phyloP scores from a whole-genome alignment of 2,888 invertebrate genomes.

The Lasius platythorax region DNA sequence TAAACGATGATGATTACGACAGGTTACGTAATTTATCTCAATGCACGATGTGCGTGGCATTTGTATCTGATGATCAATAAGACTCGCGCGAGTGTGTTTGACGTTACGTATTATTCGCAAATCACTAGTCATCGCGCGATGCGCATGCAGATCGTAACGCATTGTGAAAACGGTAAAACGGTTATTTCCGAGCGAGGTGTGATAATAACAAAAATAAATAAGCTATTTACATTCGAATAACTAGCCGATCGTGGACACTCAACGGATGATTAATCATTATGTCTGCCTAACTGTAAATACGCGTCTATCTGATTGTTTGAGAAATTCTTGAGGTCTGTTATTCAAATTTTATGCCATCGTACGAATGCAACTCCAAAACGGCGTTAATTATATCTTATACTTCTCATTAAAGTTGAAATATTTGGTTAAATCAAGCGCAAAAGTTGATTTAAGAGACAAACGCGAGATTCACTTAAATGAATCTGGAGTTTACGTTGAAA shows the following conservation, averaged over 20 bases:
- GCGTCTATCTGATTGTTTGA: constrained; percentile 46
- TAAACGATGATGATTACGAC: constrained; percentile 36
- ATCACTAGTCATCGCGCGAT: constrained; percentile 47
- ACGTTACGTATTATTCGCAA: constrained; percentile 34
- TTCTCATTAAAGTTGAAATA: background rate
- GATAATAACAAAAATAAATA: constrained; percentile 48
- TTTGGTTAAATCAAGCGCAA: constrained; percentile 5
- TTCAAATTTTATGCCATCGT: constrained; percentile 51
- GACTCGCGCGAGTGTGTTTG: constrained; percentile 1
- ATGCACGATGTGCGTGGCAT: constrained; percentile 22
- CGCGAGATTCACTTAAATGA: background rate
- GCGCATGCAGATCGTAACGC: background rate
- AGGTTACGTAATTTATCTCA: constrained; percentile 42
- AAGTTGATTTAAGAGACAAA: background rate
- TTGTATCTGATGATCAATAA: constrained; percentile 32
- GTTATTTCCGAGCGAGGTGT: constrained; percentile 21
- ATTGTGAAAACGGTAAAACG: constrained; percentile 27
- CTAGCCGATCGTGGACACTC: constrained; percentile 18
- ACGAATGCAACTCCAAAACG: constrained; percentile 24
- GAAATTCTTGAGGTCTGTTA: constrained; percentile 59
- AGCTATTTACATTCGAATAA: constrained; percentile 64
- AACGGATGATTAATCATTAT: constrained; percentile 63
- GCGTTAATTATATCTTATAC: background rate
- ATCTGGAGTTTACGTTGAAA: background rate
- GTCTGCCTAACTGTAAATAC: constrained; percentile 69